Evolutionary conservation across 2,888 invertebrate species (phyloP).

Genomic region (Anodontia alba): DNA sequence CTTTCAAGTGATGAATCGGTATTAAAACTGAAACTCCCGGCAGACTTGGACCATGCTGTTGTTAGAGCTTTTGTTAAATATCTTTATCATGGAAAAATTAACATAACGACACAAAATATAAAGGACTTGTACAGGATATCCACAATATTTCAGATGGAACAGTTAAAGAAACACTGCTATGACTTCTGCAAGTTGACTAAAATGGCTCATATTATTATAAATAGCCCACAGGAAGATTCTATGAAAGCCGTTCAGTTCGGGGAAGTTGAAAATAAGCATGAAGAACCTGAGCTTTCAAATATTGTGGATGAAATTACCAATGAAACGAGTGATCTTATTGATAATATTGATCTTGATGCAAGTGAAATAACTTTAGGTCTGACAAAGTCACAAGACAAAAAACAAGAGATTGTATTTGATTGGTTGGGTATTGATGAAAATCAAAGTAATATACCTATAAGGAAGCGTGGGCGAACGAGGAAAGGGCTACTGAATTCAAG

Average conservation of each 20-base stretch:
- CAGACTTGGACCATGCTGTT: slow-evolving; percentile 57
- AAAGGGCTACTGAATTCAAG: slow-evolving; percentile 18
- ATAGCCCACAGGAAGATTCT: slow-evolving; percentile 53
- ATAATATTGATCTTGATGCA: slow-evolving; percentile 3
- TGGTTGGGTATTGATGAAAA: slow-evolving; percentile 50
- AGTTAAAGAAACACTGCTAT: slow-evolving; percentile 49
- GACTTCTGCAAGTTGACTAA: slow-evolving; percentile 55
- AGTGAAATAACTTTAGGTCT: neutral
- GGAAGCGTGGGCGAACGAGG: slow-evolving; percentile 53
- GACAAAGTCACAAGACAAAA: neutral
- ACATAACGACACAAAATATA: slow-evolving; percentile 63
- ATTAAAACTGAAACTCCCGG: slow-evolving; percentile 57
- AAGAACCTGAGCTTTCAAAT: neutral
- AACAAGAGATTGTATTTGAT: slow-evolving; percentile 31
- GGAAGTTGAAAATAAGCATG: slow-evolving; percentile 2
- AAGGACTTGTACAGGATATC: slow-evolving; percentile 65
- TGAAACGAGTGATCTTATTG: neutral
- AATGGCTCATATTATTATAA: slow-evolving; percentile 55
- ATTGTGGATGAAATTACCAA: neutral
- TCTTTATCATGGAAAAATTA: slow-evolving; percentile 65
- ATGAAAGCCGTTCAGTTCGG: slow-evolving; percentile 29
- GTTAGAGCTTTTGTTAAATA: slow-evolving; percentile 64
- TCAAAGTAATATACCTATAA: slow-evolving; percentile 58
- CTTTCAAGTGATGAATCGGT: neutral
- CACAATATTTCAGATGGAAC: slow-evolving; percentile 40